A percentile compares a stretch with the other conserved stretches of the same genome.
phyloP scores from a whole-genome alignment of 2,888 invertebrate genomes.

The Rhingia campestris region DNA sequence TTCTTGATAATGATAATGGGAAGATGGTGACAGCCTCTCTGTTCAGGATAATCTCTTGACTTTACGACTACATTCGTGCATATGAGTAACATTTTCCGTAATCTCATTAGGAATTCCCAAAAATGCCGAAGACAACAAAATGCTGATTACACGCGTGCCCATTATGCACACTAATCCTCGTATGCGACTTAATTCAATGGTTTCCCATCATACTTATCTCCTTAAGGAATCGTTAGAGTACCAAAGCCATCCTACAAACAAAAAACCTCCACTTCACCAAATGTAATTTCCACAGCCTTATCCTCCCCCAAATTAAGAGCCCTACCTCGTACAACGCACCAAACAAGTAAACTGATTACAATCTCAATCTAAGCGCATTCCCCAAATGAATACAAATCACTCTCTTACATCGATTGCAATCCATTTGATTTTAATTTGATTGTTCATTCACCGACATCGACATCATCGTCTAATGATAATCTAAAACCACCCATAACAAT shows the following conservation, averaged over 20 bases:
- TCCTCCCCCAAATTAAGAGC: neutral
- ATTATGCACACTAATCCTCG: neutral
- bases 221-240: constrained; percentile 41
- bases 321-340: constrained; percentile 15
- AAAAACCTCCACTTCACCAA: constrained; percentile 5
- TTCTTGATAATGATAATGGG: too few relatives aligned
- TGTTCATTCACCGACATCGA: constrained; percentile 59
- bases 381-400: constrained; percentile 65
- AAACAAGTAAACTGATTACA: constrained; percentile 59
- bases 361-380: constrained; percentile 47
- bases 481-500: constrained; percentile 41
- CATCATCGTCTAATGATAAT: constrained; percentile 42
- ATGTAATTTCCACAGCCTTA: constrained; percentile 26
- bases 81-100: constrained; percentile 29
- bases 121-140: constrained; percentile 20
- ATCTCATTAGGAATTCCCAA: constrained; percentile 24
- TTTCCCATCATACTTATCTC: constrained; percentile 5
- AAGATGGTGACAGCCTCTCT: too few relatives aligned
- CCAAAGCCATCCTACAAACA: constrained; percentile 1
- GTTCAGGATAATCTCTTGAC: neutral
- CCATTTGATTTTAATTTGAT: constrained; percentile 75
- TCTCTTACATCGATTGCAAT: constrained; percentile 71
- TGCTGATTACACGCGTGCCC: constrained; percentile 16
- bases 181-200: neutral
- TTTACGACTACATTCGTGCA: neutral